Conservation (phyloP, 2,113 vertebrate species). For the Condylura cristata region DNA sequence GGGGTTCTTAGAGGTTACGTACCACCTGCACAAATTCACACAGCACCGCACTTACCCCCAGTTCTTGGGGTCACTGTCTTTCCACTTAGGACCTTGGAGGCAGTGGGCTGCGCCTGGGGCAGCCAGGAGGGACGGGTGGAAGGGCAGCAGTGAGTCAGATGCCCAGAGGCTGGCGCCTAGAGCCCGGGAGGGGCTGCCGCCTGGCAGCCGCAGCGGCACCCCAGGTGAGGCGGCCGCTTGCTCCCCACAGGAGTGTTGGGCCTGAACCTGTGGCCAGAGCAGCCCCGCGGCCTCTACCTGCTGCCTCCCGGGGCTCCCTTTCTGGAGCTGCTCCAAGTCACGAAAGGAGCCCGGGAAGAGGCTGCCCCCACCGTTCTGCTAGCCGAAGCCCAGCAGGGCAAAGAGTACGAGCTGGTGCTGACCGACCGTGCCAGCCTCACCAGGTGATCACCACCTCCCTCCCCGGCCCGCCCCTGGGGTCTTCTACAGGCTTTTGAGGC, state of each 20-base stretch:
- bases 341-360: constrained; percentile 79
- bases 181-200: background rate
- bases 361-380: constrained; percentile 84
- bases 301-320: constrained; percentile 93
- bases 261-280: constrained; percentile 92
- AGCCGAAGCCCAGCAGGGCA: constrained; percentile 89
- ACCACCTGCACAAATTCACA: background rate
- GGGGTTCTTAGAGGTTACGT: background rate
- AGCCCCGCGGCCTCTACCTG: constrained; percentile 86
- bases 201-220: background rate
- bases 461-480: background rate
- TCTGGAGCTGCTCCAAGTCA: constrained; percentile 91
- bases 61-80: background rate
- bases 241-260: constrained; percentile 88
- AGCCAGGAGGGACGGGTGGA: too few relatives aligned
- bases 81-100: background rate
- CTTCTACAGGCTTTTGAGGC: background rate
- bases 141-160: background rate
- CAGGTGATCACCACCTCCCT: constrained; percentile 85
- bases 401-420: constrained; percentile 90
- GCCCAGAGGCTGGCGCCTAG: background rate
- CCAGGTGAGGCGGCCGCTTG: background rate
- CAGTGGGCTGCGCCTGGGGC: background rate
- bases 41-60: background rate
- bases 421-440: constrained; percentile 87